These are phyloP conservation scores for Oxyruncus cristatus DNA, from an alignment of 2,113 vertebrate genomes.

Conservation along the genomic window DNA sequence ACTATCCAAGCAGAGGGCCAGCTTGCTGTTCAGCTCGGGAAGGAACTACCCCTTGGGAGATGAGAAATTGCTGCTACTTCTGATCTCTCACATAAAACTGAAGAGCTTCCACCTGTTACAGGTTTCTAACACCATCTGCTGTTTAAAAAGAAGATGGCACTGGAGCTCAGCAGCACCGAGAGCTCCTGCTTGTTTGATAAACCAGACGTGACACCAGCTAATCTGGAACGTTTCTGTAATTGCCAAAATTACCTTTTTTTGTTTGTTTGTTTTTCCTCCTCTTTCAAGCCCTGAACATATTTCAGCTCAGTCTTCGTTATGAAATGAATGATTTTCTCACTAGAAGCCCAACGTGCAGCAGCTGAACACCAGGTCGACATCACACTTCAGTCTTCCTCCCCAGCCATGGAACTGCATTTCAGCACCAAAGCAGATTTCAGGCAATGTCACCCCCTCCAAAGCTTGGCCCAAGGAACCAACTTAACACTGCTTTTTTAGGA, in stretches of 20 bases:
- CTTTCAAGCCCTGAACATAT: not conserved
- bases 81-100: conserved; percentile 37
- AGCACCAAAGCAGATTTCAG: not conserved
- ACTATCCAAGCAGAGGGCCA: not conserved
- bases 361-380: not conserved
- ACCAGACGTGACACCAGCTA: not conserved
- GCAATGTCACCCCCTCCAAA: not conserved
- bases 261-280: not conserved
- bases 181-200: not conserved
- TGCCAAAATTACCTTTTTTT: not conserved
- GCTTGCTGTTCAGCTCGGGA: not conserved
- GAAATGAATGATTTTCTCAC: not conserved
- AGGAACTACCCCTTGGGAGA: conserved; percentile 56
- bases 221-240: not conserved
- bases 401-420: not conserved
- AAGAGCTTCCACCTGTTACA: conserved; percentile 65
- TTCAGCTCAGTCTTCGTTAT: not conserved
- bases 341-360: not conserved
- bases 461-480: not conserved
- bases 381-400: not conserved
- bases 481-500: not conserved
- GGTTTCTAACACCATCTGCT: conserved; percentile 76
- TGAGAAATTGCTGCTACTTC: conserved; percentile 51
- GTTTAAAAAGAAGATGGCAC: conserved; percentile 65
- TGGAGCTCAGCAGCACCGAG: not conserved